These are phyloP conservation scores for Brevimyrus niger DNA, from an alignment of 2,113 vertebrate genomes.

Conservation along the genomic window DNA sequence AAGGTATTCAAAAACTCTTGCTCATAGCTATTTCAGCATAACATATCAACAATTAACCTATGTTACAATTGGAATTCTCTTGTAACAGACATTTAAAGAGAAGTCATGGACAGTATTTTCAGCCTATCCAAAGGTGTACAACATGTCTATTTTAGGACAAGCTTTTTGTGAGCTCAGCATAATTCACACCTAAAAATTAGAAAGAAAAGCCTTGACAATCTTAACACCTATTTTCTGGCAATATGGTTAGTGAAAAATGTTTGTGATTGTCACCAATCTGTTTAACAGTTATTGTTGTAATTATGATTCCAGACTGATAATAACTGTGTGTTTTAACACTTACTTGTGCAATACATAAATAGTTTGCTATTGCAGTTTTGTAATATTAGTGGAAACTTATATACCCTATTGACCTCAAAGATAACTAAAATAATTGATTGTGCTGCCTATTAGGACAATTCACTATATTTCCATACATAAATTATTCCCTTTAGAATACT, in stretches of 20 bases:
- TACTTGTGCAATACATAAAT: neutral
- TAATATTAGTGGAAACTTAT: neutral
- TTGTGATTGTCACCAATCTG: neutral
- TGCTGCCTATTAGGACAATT: neutral
- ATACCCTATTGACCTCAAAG: neutral
- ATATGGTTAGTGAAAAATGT: constrained; percentile 9
- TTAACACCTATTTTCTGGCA: neutral
- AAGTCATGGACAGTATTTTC: neutral
- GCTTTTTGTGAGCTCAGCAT: constrained; percentile 5
- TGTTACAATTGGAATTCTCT: neutral
- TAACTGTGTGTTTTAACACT: neutral
- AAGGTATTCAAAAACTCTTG: neutral
- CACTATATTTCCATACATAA: neutral
- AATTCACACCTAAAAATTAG: constrained; percentile 4
- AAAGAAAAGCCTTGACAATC: neutral
- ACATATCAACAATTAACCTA: neutral
- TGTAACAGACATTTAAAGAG: neutral
- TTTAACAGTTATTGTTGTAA: neutral
- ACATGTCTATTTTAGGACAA: neutral
- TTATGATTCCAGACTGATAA: neutral
- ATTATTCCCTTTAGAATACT: neutral
- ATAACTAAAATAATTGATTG: neutral
- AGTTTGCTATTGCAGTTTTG: neutral
- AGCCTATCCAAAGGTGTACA: neutral
- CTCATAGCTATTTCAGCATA: neutral